Evolutionary conservation across 1,140 invertebrate species (phyloP).

Genomic region (Bombus waltoni): DNA sequence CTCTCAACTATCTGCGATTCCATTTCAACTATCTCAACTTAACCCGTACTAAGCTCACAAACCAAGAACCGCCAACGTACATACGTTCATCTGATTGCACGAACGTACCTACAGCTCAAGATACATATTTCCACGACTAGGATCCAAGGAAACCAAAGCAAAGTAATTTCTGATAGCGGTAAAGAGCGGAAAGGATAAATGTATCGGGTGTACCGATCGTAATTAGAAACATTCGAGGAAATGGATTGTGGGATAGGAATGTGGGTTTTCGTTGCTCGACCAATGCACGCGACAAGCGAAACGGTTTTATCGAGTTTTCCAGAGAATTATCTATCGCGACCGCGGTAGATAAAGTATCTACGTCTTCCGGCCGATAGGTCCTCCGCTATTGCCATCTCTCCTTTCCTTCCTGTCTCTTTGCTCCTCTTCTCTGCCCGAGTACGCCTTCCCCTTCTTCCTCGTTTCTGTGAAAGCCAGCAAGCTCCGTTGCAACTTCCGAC

Average conservation of each 20-base stretch:
- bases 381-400: slow-evolving; percentile 33
- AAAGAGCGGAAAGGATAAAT: neutral
- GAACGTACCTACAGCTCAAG: neutral
- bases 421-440: slow-evolving; percentile 45
- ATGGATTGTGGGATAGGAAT: slow-evolving; percentile 8
- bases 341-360: slow-evolving; percentile 70
- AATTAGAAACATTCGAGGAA: slow-evolving; percentile 44
- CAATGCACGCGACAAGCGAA: slow-evolving; percentile 30
- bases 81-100: neutral
- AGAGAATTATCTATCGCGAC: slow-evolving; percentile 67
- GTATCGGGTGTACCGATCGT: slow-evolving; percentile 18
- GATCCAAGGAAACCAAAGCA: neutral
- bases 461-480: slow-evolving; percentile 71
- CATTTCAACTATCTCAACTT: neutral
- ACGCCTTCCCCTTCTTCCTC: slow-evolving; percentile 8
- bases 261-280: slow-evolving; percentile 7
- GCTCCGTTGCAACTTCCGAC: slow-evolving; percentile 77
- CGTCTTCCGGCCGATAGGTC: slow-evolving; percentile 72
- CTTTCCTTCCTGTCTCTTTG: slow-evolving; percentile 38
- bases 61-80: neutral
- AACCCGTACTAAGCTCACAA: neutral
- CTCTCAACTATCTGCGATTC: too few species aligned
- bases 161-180: slow-evolving; percentile 31
- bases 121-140: neutral
- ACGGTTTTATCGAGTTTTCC: slow-evolving; percentile 63